These are phyloP conservation scores for Pangasianodon gigas DNA, from an alignment of 2,113 vertebrate species.

Conservation along the genomic window DNA sequence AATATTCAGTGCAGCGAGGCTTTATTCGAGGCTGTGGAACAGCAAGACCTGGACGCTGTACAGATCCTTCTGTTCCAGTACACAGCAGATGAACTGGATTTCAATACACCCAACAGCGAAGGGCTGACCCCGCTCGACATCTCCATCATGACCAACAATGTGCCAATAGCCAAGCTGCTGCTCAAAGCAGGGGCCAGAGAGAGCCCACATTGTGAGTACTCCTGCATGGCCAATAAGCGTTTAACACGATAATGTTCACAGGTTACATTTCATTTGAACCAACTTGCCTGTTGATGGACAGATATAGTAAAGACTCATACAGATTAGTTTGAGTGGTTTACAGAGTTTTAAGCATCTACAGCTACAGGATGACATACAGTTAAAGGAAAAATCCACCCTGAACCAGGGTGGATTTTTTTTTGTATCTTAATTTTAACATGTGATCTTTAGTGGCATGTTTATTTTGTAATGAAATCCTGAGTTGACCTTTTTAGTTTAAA, in stretches of 20 bases:
- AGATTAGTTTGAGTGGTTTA: background rate
- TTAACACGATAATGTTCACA: background rate
- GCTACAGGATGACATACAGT: background rate
- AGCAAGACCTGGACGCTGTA: slow-evolving; percentile 92
- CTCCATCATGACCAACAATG: slow-evolving; percentile 92
- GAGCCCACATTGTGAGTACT: slow-evolving; percentile 92
- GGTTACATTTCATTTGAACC: background rate
- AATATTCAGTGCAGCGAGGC: slow-evolving; percentile 90
- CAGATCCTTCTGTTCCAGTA: slow-evolving; percentile 90
- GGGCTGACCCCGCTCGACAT: slow-evolving; percentile 91
- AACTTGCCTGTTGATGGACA: background rate
- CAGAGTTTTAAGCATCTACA: background rate
- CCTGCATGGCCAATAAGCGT: background rate
- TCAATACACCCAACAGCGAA: slow-evolving; percentile 91
- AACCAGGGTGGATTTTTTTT: background rate
- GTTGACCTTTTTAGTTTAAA: background rate
- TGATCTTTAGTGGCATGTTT: background rate
- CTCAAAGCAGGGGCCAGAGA: slow-evolving; percentile 87
- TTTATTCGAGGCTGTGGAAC: slow-evolving; percentile 91
- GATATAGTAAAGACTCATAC: background rate
- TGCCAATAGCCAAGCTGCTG: slow-evolving; percentile 87
- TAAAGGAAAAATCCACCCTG: background rate
- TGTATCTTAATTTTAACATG: background rate
- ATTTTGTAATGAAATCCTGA: background rate
- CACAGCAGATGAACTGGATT: slow-evolving; percentile 87